Evolutionary conservation across 2,113 vertebrate genomes (phyloP).

Genomic region (Agapornis roseicollis): DNA sequence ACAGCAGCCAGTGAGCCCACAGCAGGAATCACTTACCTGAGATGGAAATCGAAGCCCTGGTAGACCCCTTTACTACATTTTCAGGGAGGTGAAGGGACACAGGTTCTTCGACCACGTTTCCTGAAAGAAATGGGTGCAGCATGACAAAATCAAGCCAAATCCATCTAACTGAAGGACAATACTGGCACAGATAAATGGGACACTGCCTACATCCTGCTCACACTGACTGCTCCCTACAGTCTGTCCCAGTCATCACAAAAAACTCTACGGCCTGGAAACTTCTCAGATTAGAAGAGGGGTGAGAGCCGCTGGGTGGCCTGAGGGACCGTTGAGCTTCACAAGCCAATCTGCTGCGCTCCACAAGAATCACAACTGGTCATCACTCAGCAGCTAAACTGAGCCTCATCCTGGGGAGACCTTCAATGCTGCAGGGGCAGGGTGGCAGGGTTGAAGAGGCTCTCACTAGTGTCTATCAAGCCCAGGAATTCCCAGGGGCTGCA

Average conservation of each 20-base stretch:
- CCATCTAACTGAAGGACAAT: neutral
- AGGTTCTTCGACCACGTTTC: constrained; percentile 29
- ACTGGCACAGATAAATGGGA: neutral
- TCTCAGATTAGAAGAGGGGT: neutral
- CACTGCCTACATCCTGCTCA: neutral
- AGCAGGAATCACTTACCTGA: neutral
- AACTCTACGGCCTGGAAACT: neutral
- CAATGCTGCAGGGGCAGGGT: neutral
- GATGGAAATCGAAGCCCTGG: constrained; percentile 50
- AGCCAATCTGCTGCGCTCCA: neutral
- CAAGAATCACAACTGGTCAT: neutral
- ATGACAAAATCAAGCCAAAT: neutral
- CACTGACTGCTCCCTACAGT: no score
- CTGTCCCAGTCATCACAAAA: neutral
- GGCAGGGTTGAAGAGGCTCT: neutral
- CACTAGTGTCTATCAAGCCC: neutral
- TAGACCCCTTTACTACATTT: constrained; percentile 43
- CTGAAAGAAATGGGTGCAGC: neutral
- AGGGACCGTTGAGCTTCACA: neutral
- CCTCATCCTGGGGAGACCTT: neutral
- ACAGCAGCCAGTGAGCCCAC: neutral
- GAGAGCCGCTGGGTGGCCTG: neutral
- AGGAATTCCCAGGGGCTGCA: neutral
- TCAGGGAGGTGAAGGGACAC: constrained; percentile 57
- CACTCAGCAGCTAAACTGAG: neutral